These are phyloP conservation scores for Acrocephalus scirpaceus DNA, from an alignment of 2,797 vertebrate genomes.

Conservation along the genomic window DNA sequence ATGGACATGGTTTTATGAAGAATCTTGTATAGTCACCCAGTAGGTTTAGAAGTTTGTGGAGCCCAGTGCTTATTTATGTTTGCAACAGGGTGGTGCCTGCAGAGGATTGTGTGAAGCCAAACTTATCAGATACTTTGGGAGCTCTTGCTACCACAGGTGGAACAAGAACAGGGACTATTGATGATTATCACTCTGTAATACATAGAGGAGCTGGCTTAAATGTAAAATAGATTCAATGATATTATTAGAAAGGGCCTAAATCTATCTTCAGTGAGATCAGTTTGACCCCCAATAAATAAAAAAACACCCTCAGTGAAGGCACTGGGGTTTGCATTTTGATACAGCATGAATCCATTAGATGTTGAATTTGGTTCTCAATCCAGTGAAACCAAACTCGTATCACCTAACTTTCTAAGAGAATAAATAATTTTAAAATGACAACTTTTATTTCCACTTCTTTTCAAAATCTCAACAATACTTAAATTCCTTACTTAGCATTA, in stretches of 20 bases:
- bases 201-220: background rate
- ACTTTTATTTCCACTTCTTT: background rate
- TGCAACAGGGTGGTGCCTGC: background rate
- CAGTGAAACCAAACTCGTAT: background rate
- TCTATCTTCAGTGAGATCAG: background rate
- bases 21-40: background rate
- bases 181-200: background rate
- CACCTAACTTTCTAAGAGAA: background rate
- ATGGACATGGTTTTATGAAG: background rate
- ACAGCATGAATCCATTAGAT: background rate
- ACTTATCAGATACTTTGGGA: background rate
- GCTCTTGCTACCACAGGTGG: background rate
- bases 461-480: background rate
- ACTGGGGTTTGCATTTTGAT: background rate
- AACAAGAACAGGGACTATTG: background rate
- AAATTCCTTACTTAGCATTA: background rate
- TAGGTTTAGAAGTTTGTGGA: background rate
- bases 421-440: background rate
- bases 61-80: background rate
- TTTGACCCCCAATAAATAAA: background rate
- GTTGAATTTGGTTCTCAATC: background rate
- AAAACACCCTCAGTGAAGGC: background rate
- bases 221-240: background rate
- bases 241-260: background rate
- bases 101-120: background rate